Conservation (phyloP, 92 coral and sea anemone species). For the Porites cylindrica region DNA sequence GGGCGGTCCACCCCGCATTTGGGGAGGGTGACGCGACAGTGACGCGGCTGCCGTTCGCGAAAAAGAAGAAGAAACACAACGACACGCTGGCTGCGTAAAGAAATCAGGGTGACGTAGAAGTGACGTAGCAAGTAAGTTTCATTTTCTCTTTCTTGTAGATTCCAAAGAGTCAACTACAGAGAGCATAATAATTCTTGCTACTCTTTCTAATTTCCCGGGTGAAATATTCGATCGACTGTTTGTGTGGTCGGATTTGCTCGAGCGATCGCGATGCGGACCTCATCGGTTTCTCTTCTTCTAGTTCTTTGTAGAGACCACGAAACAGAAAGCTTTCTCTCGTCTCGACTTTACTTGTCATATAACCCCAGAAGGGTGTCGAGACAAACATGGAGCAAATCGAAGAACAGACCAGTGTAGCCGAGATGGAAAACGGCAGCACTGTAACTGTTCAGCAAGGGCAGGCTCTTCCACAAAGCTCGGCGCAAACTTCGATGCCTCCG, state of each 20-base stretch:
- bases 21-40: constrained; percentile 93
- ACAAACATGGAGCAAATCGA: constrained; percentile 94
- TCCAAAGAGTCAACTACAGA: constrained; percentile 62
- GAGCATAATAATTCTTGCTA: constrained; percentile 30
- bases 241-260: constrained; percentile 32
- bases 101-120: constrained; percentile 99
- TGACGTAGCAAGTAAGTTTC: constrained; percentile 99
- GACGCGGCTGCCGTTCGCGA: constrained; percentile 93
- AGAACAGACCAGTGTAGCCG: constrained; percentile 86
- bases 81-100: constrained; percentile 99
- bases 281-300: constrained; percentile 72
- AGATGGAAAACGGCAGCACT: constrained; percentile 92
- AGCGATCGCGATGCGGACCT: constrained; percentile 82
- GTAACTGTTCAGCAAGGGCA: constrained; percentile 90
- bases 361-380: constrained; percentile 29
- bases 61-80: constrained; percentile 96
- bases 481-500: constrained; percentile 87
- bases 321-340: constrained; percentile 51
- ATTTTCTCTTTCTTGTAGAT: constrained; percentile 90
- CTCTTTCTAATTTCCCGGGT: constrained; percentile 20
- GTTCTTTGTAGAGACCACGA: constrained; percentile 63
- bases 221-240: constrained; percentile 40
- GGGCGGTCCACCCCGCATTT: constrained; percentile 82
- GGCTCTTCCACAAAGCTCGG: constrained; percentile 87
- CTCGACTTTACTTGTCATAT: constrained; percentile 48